Base-by-base conservation (phyloP, 2,113 vertebrate genomes). In the Lichenostomus cassidix region DNA sequence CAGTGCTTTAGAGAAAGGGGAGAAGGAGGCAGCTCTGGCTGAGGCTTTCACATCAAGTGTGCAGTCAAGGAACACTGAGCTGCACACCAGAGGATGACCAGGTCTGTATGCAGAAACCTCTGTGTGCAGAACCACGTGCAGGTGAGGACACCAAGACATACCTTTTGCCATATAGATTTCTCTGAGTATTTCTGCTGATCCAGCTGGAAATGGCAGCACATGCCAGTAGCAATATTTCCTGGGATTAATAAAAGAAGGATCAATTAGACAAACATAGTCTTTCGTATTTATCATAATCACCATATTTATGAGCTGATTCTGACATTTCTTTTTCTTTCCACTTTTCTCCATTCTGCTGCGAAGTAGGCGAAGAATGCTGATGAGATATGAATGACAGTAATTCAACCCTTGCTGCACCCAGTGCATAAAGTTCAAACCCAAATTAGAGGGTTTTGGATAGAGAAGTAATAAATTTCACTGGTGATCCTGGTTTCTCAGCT, bases 191-290 rank as follows among this genome's bases (percentile, higher is more conserved):
- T 79, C 50, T 74, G 88, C 69, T 71, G 55, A 67, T 68, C 79
- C 79, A 68, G 71, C 83, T 83, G 85, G 85, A 95, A 94, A 64
- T 49, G 75, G 67, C 56, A 73, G 81, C 70, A 77, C 33, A 12
- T 25, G 88, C 41, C 76, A 86, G 52, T 33, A 90, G 69, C 37
- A 92, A 11, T 86, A 77, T 83, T 86, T 86, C 80, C 76, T 56
- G 44, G 76, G 44, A 75, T 78, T 93, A 92, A 94, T 89, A 86
- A 86, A 90, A 87, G 73, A 90, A 93, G 60, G 92, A 86, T 87
- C 87, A 92, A 41, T 92, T 86, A 90, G 41, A 85, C 52, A 83
- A 73, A 87, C 56, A 76, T 12, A 80, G 18, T 56, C 63, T 90
- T 84, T 76, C 37, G 58, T 33, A 60, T 65, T 81, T 90, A 71